phyloP scores from a whole-genome alignment of 1,140 invertebrate species.

The Steinernema feltiae region DNA sequence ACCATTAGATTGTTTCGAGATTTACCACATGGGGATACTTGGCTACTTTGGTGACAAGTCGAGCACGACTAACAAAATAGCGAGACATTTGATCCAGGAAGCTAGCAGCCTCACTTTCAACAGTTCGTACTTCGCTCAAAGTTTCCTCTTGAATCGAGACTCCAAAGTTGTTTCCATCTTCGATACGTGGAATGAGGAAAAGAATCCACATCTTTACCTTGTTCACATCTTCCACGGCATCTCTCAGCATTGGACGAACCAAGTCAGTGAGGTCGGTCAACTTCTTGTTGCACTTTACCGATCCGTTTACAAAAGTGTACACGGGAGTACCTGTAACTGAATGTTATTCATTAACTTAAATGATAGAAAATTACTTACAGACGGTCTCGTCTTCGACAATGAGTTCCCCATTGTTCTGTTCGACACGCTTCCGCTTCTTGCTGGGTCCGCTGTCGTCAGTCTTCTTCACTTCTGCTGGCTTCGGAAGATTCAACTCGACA shows the following conservation, averaged over 20 bases:
- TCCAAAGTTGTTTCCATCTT: conserved; percentile 97
- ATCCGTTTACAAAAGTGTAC: conserved; percentile 62
- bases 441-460: neutral
- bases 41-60: conserved; percentile 73
- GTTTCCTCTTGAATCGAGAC: conserved; percentile 93
- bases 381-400: neutral
- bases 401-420: conserved; percentile 14
- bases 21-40: conserved; percentile 87
- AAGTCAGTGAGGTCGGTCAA: conserved; percentile 77
- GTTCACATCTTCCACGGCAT: conserved; percentile 86
- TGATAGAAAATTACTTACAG: neutral
- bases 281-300: conserved; percentile 75
- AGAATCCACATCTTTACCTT: conserved; percentile 98
- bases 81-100: conserved; percentile 95
- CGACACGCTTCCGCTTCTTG: conserved; percentile 11
- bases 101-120: conserved; percentile 89
- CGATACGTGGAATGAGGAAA: conserved; percentile 95
- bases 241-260: conserved; percentile 84
- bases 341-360: neutral
- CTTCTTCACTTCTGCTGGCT: neutral
- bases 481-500: neutral
- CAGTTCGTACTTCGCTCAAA: conserved; percentile 85
- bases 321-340: conserved; percentile 23
- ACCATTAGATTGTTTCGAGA: too few relatives aligned
- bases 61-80: conserved; percentile 67